A percentile compares a stretch with the other conserved stretches of the same genome.
These are phyloP conservation scores for Paraplagusia blochii DNA, from an alignment of 2,113 vertebrate species.

Conservation along the genomic window DNA sequence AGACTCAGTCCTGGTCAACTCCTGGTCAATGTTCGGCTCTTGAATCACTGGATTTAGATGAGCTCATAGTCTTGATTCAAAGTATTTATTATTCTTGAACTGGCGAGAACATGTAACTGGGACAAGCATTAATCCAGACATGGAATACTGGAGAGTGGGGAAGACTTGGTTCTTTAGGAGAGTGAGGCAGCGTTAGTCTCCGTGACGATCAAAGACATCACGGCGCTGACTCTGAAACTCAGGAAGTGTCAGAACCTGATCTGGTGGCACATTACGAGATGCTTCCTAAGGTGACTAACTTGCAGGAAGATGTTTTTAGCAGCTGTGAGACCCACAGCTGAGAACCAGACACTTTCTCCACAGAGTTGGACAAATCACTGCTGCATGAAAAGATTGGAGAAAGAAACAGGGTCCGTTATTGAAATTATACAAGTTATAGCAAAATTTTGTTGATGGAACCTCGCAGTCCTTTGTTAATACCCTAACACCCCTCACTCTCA, in stretches of 20 bases:
- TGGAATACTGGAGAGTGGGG: neutral
- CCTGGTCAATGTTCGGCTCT: slow-evolving; percentile 13
- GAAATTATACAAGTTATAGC: neutral
- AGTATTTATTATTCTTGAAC: slow-evolving; percentile 30
- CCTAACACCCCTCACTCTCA: neutral
- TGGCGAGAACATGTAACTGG: slow-evolving; percentile 3
- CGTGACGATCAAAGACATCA: neutral
- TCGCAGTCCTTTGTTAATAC: neutral
- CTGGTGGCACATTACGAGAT: slow-evolving; percentile 18
- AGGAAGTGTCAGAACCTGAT: slow-evolving; percentile 20
- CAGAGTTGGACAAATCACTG: slow-evolving; percentile 3
- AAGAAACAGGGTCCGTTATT: neutral
- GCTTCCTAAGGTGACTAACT: slow-evolving; percentile 15
- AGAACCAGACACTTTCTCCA: slow-evolving; percentile 1
- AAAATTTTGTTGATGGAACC: no score
- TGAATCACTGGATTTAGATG: slow-evolving; percentile 29
- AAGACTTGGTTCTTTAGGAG: neutral
- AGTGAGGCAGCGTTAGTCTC: slow-evolving; percentile 9
- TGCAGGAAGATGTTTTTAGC: slow-evolving; percentile 57
- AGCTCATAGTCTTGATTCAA: slow-evolving; percentile 21
- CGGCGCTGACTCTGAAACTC: neutral
- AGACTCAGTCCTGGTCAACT: slow-evolving; percentile 27
- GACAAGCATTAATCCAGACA: slow-evolving; percentile 1
- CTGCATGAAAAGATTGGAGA: neutral
- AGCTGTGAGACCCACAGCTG: slow-evolving; percentile 58